Evolutionary conservation across 35 echinoderm and acorn worm genomes (phyloP).

Genomic region (Lytechinus pictus): DNA sequence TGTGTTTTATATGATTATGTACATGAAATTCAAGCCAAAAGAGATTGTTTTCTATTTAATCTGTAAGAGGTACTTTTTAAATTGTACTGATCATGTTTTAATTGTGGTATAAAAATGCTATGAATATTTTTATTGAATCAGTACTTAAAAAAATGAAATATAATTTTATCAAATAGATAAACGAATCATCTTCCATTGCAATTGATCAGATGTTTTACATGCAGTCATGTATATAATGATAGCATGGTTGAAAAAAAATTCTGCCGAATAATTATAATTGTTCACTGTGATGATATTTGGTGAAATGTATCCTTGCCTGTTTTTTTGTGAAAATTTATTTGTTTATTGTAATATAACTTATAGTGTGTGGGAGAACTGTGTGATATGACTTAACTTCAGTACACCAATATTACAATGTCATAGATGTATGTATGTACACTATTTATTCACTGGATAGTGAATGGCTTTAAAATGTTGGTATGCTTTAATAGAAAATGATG

Average conservation of each 20-base stretch:
- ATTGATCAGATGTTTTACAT: neutral
- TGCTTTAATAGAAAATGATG: neutral
- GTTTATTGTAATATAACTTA: neutral
- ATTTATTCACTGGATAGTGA: neutral
- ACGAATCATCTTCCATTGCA: conserved; percentile 12
- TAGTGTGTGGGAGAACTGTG: neutral
- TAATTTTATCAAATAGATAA: neutral
- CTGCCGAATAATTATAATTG: neutral
- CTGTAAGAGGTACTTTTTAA: neutral
- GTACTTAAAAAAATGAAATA: conserved; percentile 6
- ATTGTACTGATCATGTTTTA: neutral
- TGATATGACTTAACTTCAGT: neutral
- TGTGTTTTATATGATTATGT: conserved; percentile 13
- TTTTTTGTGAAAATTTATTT: neutral
- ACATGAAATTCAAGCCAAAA: neutral
- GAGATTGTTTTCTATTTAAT: neutral
- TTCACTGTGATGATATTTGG: neutral
- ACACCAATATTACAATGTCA: neutral
- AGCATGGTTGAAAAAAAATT: neutral
- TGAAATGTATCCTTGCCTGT: neutral
- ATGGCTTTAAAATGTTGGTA: neutral
- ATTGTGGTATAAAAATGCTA: neutral
- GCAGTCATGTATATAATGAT: neutral
- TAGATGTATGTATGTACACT: neutral
- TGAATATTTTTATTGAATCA: conserved; percentile 21